Evolutionary conservation across 1,140 invertebrate species (phyloP).

Genomic region (Branchinecta lindahli): DNA sequence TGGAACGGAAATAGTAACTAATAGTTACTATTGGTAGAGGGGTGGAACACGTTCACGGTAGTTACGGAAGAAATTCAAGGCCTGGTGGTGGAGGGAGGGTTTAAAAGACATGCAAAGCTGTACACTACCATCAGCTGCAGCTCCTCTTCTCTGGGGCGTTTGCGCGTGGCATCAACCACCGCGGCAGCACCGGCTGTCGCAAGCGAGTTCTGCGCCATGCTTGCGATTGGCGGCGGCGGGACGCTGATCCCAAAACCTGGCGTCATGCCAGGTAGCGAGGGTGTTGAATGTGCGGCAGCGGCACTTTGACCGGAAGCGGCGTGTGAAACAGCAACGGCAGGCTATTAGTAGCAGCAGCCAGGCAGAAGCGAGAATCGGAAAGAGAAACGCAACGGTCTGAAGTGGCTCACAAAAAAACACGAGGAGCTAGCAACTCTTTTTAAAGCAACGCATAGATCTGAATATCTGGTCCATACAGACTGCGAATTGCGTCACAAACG

Average conservation of each 20-base stretch:
- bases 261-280: too few relatives aligned
- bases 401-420: neutral
- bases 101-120: neutral
- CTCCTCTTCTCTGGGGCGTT: neutral
- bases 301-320: neutral
- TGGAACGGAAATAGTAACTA: too few relatives aligned
- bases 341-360: slow-evolving; percentile 7
- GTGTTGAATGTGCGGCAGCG: too few relatives aligned
- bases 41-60: too few relatives aligned
- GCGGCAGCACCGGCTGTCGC: neutral
- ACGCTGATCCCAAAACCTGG: neutral
- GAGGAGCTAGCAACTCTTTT: too few relatives aligned
- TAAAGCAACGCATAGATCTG: too few relatives aligned
- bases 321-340: neutral
- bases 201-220: neutral
- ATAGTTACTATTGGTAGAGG: too few relatives aligned
- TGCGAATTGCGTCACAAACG: too few relatives aligned
- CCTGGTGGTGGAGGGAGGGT: neutral
- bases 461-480: too few relatives aligned
- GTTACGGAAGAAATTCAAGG: too few relatives aligned
- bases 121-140: slow-evolving; percentile 10
- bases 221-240: neutral
- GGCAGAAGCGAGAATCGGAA: slow-evolving; percentile 5
- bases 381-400: slow-evolving; percentile 6
- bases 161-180: neutral